Evolutionary conservation across 2,113 vertebrate species (phyloP), one percentile per base, ranked within the genome.

Genomic region (Balaeniceps rex): DNA sequence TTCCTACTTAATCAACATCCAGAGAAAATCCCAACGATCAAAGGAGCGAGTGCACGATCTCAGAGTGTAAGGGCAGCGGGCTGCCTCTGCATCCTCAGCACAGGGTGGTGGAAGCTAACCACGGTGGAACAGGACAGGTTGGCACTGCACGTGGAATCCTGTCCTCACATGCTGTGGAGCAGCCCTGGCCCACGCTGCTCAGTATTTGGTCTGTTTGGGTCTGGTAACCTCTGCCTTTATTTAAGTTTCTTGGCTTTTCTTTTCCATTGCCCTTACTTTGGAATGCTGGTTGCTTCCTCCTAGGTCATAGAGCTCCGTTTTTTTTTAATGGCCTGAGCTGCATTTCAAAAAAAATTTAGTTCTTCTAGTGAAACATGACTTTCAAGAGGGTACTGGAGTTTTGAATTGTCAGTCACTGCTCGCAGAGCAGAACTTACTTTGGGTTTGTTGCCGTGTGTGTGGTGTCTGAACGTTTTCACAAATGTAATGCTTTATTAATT

Each of bases 81-180:
- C 68, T 60, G 28, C 34, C 42, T 46, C 54, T 36, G 47, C 14
- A 3, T 11, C 14, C 57, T 66, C 63, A 31, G 42, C 25, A n/a
- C 26, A 10, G 55, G 18, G 52, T 4, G 5, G 36, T 38, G 54
- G 77, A 28, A 44, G 29, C 19, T 12, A 12, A 7, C 21, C 21
- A 15, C 60, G 22, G 7, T 11, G 86, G 51, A 28, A 3, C 55
- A n/a, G 60, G 51, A 16, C 17, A 22, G 55, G 15, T 22, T 1
- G 1, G 31, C 1, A 18, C 54, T 77, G 60, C 2, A 0, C 10
- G 16, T n/a, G 72, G 21, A 44, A 21, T 14, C 34, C 65, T 40
- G 22, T 54, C 51, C 79, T 61, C 26, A 8, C 6, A 2, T 1
- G 4, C 60, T 85, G 70, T 13, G 3, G 63, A 51, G 71, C 68